Conservation (phyloP, 2,113 vertebrate genomes). For the Manacus vitellinus region DNA sequence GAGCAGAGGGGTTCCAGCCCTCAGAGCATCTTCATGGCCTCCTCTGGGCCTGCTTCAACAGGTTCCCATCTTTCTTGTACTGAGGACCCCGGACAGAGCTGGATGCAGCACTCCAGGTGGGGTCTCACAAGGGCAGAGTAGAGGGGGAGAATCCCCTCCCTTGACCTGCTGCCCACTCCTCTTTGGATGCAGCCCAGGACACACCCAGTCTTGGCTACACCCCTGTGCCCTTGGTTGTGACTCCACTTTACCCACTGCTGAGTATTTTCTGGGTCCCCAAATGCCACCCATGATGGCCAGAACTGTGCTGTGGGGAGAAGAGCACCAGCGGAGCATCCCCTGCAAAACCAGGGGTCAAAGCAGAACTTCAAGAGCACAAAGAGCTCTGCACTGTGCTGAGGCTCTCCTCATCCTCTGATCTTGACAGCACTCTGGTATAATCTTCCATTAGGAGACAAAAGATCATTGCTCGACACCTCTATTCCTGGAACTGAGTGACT, state of each 20-base stretch:
- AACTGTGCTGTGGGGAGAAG: accelerated
- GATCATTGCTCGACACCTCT: background rate
- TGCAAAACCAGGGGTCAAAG: background rate
- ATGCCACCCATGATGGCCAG: background rate
- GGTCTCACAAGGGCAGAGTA: background rate
- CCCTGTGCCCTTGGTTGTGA: background rate
- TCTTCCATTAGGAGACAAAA: background rate
- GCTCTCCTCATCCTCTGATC: background rate
- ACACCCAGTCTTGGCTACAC: accelerated
- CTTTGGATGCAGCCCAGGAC: background rate
- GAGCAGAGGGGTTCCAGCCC: background rate
- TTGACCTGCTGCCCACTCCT: background rate
- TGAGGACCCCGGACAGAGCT: background rate
- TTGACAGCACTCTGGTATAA: background rate
- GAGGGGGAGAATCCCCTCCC: background rate
- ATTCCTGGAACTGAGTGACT: background rate
- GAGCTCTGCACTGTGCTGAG: accelerated
- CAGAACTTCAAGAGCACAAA: accelerated
- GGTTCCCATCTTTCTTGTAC: background rate
- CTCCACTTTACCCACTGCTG: accelerated
- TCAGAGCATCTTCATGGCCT: accelerated
- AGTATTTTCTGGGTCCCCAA: background rate
- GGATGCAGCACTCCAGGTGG: background rate
- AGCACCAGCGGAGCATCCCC: no score
- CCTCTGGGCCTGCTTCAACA: background rate